A percentile compares a stretch with the other conserved stretches of the same genome.
phyloP scores from a whole-genome alignment of 2,113 vertebrate genomes.

The Addax nasomaculatus region DNA sequence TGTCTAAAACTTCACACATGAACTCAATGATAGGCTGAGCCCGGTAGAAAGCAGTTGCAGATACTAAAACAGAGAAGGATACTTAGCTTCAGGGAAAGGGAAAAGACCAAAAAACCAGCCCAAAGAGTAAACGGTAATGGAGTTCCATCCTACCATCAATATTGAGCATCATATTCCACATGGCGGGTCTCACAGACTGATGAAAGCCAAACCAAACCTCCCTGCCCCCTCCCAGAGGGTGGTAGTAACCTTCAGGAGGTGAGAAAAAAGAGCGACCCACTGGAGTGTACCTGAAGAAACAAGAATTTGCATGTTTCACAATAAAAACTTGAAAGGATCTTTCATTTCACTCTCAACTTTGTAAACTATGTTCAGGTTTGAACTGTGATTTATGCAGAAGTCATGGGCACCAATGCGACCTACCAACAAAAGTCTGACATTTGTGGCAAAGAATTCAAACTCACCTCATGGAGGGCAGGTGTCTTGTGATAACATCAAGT shows the following conservation, averaged over 20 bases:
- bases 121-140: not conserved
- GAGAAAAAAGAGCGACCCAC: constrained; percentile 99
- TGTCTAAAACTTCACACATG: constrained; percentile 98
- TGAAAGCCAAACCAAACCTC: constrained; percentile 99
- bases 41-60: constrained; percentile 98
- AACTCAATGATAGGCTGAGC: constrained; percentile 99
- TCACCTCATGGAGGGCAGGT: constrained; percentile 98
- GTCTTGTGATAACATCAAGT: constrained; percentile 96
- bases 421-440: not conserved
- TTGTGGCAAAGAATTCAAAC: not conserved
- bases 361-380: not conserved
- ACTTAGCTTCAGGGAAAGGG: constrained; percentile 3
- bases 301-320: constrained; percentile 35
- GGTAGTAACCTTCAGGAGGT: constrained; percentile 98
- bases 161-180: constrained; percentile 99
- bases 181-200: constrained; percentile 97
- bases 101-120: not conserved
- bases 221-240: constrained; percentile 96
- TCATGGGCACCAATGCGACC: not conserved
- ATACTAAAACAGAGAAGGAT: constrained; percentile 83
- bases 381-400: not conserved
- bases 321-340: constrained; percentile 27
- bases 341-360: constrained; percentile 52
- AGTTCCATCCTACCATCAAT: constrained; percentile 89
- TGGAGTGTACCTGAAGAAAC: constrained; percentile 90